Evolutionary conservation across 2,888 invertebrate genomes (phyloP).

Genomic region (Drosophila paracracens): DNA sequence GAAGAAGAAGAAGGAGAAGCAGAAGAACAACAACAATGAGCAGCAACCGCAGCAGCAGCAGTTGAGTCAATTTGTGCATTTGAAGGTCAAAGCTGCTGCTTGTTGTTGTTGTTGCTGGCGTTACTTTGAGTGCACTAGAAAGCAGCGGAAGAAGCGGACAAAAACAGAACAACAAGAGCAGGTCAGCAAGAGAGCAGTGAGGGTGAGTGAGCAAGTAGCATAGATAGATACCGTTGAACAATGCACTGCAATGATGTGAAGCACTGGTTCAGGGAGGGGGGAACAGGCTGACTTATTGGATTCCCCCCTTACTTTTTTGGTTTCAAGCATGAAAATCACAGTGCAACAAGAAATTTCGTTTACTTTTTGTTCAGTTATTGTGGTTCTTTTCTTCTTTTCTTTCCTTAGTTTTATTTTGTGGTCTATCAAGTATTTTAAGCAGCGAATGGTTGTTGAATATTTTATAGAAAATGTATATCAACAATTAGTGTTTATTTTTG

Average conservation of each 20-base stretch:
- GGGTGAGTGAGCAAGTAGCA: constrained; percentile 9
- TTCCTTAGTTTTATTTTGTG: constrained; percentile 45
- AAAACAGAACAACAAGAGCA: constrained; percentile 25
- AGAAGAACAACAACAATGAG: constrained; percentile 28
- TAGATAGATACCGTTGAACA: constrained; percentile 5
- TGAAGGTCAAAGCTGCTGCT: constrained; percentile 57
- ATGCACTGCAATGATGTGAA: background rate
- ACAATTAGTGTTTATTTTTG: background rate
- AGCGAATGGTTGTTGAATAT: constrained; percentile 49
- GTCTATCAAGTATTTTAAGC: constrained; percentile 50
- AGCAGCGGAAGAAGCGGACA: constrained; percentile 48
- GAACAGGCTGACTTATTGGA: constrained; percentile 46
- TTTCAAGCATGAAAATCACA: constrained; percentile 40
- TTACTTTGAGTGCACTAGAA: constrained; percentile 58
- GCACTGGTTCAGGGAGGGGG: background rate
- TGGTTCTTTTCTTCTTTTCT: constrained; percentile 26
- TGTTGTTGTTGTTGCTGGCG: constrained; percentile 13
- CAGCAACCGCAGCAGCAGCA: constrained; percentile 24
- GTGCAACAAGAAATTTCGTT: constrained; percentile 34
- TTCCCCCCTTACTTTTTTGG: constrained; percentile 18
- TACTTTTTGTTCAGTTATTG: constrained; percentile 27
- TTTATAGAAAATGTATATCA: constrained; percentile 35
- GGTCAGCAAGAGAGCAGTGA: background rate
- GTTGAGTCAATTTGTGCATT: constrained; percentile 71
- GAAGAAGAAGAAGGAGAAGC: background rate